Evolutionary conservation across 2,113 vertebrate species (phyloP).

Genomic region (Chrysochloris asiatica): DNA sequence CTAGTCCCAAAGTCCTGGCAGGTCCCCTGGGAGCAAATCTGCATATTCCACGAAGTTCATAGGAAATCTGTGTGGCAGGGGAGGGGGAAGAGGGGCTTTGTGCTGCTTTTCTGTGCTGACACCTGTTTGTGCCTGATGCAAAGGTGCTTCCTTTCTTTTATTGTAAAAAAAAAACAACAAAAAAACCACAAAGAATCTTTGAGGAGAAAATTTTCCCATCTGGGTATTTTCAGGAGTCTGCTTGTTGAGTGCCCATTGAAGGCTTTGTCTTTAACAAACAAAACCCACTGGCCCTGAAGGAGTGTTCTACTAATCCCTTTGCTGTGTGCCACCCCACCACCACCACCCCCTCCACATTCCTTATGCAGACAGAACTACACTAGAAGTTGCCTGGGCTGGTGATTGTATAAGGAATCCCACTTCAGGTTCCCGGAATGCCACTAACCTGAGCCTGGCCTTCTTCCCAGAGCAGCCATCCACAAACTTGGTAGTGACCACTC

Average conservation of each 20-base stretch:
- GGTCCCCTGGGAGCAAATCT: neutral
- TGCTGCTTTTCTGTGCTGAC: neutral
- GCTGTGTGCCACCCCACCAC: neutral
- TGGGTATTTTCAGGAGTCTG: neutral
- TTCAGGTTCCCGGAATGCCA: slow-evolving; percentile 56
- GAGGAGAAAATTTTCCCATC: neutral
- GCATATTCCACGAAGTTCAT: neutral
- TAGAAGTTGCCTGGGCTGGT: slow-evolving; percentile 39
- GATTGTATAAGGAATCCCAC: slow-evolving; percentile 50
- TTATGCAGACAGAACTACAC: slow-evolving; percentile 60
- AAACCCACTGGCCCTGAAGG: neutral
- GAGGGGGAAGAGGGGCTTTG: neutral
- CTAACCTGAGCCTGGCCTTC: slow-evolving; percentile 59
- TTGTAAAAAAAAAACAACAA: too few species aligned
- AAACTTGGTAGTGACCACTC: slow-evolving; percentile 73
- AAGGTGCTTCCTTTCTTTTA: neutral
- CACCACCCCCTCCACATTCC: slow-evolving; percentile 34
- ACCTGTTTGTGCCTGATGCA: neutral
- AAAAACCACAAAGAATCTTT: neutral
- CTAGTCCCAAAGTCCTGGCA: neutral
- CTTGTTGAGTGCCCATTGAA: slow-evolving; percentile 43
- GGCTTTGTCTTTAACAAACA: neutral
- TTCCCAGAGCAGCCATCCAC: slow-evolving; percentile 68
- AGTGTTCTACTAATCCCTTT: neutral
- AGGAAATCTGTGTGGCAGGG: neutral